A percentile compares a stretch with the other conserved stretches of the same genome.
Conservation (phyloP, 2,888 invertebrate genomes). For the Agrypnus murinus region DNA sequence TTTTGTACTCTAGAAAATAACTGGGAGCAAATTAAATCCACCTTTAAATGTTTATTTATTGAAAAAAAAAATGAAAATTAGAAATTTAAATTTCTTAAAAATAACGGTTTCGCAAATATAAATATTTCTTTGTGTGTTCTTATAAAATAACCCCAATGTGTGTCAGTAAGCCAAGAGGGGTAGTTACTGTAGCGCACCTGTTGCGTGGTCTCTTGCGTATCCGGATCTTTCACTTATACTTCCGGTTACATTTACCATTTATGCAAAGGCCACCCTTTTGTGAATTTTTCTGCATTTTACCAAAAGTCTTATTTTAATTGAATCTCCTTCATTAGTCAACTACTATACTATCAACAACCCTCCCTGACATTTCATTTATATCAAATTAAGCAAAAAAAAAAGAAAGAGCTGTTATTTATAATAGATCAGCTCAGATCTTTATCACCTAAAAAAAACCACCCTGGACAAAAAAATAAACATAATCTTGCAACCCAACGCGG, state of each 20-base stretch:
- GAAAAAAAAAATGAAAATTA: too few relatives aligned
- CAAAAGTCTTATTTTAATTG: too few relatives aligned
- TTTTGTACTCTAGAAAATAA: too few relatives aligned
- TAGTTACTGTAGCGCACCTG: slow-evolving; percentile 49
- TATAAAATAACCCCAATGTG: slow-evolving; percentile 30
- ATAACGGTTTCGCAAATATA: too few relatives aligned
- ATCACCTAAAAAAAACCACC: slow-evolving; percentile 16
- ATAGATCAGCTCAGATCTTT: slow-evolving; percentile 7
- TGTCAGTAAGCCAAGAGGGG: slow-evolving; percentile 50
- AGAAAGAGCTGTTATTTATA: background rate
- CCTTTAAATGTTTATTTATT: too few relatives aligned
- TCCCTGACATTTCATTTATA: background rate
- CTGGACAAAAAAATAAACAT: slow-evolving; percentile 40
- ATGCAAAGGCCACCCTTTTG: too few relatives aligned
- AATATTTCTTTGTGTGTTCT: too few relatives aligned
- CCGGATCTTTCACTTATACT: slow-evolving; percentile 40
- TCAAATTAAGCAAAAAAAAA: background rate
- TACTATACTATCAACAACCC: too few relatives aligned
- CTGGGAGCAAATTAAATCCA: too few relatives aligned
- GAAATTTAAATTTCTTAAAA: too few relatives aligned
- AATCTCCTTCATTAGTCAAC: too few relatives aligned
- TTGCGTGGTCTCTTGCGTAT: slow-evolving; percentile 41
- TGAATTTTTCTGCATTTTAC: too few relatives aligned
- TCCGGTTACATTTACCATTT: slow-evolving; percentile 15
- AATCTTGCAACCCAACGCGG: slow-evolving; percentile 49